Evolutionary conservation across 2,113 vertebrate genomes (phyloP).

Genomic region (Columba livia): DNA sequence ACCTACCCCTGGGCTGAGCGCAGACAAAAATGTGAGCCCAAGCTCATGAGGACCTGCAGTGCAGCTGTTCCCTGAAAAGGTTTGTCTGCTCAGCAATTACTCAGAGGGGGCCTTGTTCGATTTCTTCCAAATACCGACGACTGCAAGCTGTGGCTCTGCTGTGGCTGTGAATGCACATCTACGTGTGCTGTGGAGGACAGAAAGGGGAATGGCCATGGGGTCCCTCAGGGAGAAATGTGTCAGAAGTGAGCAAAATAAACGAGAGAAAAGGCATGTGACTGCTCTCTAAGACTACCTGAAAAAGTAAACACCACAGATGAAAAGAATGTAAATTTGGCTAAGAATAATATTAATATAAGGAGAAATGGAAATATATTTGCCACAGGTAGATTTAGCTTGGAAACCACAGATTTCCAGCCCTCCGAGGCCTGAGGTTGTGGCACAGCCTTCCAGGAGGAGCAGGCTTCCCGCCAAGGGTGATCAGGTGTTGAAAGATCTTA

Average conservation of each 20-base stretch:
- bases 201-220: background rate
- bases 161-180: background rate
- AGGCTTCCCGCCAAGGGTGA: rapidly evolving
- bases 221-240: background rate
- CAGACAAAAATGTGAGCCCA: background rate
- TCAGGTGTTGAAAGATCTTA: background rate
- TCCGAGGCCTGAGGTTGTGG: background rate
- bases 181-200: background rate
- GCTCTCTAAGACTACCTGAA: background rate
- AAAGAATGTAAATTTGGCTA: background rate
- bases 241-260: background rate
- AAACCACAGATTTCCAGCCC: background rate
- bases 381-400: background rate
- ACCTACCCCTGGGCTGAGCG: background rate
- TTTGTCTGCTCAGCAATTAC: background rate
- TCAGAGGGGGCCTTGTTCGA: background rate
- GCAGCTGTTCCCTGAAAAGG: background rate
- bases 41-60: background rate
- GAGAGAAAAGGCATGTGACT: background rate
- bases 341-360: background rate
- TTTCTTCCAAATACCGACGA: background rate
- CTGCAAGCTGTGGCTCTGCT: background rate
- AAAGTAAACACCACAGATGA: background rate
- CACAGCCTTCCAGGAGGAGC: background rate
- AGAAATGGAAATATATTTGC: background rate